Evolutionary conservation across 2,797 vertebrate genomes (phyloP).

Genomic region (Chelon auratus): DNA sequence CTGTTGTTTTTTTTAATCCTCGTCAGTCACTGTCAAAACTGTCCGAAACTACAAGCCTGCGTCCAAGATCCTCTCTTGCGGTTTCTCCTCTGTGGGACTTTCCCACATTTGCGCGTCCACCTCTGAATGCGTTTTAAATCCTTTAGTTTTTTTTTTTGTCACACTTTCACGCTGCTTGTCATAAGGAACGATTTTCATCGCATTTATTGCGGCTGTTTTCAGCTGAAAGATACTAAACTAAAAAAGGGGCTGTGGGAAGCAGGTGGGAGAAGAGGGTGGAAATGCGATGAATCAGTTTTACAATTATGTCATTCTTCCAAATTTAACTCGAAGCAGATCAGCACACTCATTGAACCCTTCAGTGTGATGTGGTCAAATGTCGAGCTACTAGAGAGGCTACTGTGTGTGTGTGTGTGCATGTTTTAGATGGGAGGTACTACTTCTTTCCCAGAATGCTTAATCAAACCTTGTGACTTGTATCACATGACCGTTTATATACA

Average conservation of each 20-base stretch:
- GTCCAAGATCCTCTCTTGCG: neutral
- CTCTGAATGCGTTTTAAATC: constrained; percentile 40
- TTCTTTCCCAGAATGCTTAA: constrained; percentile 35
- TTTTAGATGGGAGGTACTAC: neutral
- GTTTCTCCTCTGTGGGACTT: no score
- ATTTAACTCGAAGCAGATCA: no score
- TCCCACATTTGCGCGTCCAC: neutral
- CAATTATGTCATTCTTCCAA: neutral
- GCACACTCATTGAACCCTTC: no score
- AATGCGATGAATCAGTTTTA: no score
- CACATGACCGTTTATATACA: constrained; percentile 50
- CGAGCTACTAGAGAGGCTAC: constrained; percentile 13
- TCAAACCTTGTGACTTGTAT: constrained; percentile 69
- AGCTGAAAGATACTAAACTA: constrained; percentile 10
- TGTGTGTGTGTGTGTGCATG: constrained; percentile 23
- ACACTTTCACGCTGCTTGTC: constrained; percentile 26
- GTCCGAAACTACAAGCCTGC: neutral
- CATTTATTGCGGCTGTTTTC: constrained; percentile 13
- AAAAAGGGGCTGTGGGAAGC: constrained; percentile 16
- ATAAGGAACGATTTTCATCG: constrained; percentile 34
- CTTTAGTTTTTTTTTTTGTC: constrained; percentile 2
- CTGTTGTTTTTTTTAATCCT: neutral
- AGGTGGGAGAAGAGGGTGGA: neutral
- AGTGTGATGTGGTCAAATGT: constrained; percentile 40
- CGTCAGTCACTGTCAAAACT: neutral